Conservation (phyloP, 2,797 vertebrate species). For the Streptopelia turtur region DNA sequence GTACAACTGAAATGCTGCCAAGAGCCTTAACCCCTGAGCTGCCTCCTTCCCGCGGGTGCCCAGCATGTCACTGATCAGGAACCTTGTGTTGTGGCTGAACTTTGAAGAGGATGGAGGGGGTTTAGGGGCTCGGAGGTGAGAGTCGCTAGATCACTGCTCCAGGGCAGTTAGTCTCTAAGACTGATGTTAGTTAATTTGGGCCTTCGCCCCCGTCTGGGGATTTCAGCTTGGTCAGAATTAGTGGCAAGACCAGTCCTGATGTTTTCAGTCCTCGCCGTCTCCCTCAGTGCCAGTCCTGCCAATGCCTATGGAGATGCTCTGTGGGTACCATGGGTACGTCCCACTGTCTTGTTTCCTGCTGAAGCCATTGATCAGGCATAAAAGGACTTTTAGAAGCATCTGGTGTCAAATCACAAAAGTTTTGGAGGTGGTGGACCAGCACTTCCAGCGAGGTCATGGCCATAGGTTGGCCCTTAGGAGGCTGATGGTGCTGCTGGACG, state of each 20-base stretch:
- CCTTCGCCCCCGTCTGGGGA: not conserved
- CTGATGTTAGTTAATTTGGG: not conserved
- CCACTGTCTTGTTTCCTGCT: rapidly evolving
- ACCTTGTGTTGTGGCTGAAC: not conserved
- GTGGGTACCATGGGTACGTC: not conserved
- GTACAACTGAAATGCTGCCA: conserved; percentile 11
- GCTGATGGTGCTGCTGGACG: not conserved
- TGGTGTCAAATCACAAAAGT: not conserved
- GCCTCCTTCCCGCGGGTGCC: not conserved
- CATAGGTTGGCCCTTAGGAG: not conserved
- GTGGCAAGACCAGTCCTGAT: rapidly evolving
- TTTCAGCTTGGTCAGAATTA: not conserved
- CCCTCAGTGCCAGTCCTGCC: not conserved
- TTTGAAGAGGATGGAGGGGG: not conserved
- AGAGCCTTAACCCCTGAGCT: conserved; percentile 52
- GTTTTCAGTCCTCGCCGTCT: not conserved
- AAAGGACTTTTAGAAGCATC: not conserved
- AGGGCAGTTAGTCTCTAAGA: not conserved
- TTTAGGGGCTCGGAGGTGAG: not conserved
- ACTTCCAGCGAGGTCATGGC: not conserved
- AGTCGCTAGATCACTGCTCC: not conserved
- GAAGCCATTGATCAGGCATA: not conserved
- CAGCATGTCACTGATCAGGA: rapidly evolving
- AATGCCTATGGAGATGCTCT: not conserved
- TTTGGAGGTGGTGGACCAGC: not conserved